Base-by-base conservation (phyloP, 1,140 invertebrate species). In the Drosophila sproati region DNA sequence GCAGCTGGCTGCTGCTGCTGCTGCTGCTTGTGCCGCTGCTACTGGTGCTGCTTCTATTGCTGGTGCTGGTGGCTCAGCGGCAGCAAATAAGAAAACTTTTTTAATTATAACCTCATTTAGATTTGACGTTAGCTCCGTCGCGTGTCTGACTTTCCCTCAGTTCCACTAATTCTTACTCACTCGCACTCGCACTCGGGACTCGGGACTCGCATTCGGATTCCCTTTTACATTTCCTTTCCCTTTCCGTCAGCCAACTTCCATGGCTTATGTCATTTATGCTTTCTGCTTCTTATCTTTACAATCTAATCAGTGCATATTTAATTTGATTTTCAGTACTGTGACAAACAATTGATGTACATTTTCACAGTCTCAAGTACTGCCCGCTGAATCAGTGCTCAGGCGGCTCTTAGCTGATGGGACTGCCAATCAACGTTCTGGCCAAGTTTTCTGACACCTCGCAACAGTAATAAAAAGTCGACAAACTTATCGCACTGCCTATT, bases 61-160 rank as follows among this genome's bases (percentile, higher is more conserved):
- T 28, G 34, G 28, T 45, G 47, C 31, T 47, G 31, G 10, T 32
- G 4, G 10, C 32, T 28, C 39, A 31, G 39, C 29, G 56, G 63
- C 77, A 64, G 83, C 77, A 91, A 91, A 91, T 91, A 91, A 87
- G 87, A 91, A 91, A 91, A 91, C 88, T 91, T 91, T 91, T 91
- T 91, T 91, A 91, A 91, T 91, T 91, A 91, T 91, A 91, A 91
- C 88, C 88, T 91, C 88, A 91, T 91, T 91, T 91, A 91, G 88
- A 91, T 91, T 91, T 91, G 88, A 91, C 83, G 88, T 91, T 82
- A 70, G 75, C 73, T 66, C 55, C 61, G 68, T 72, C 69, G 73
- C 76, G 60, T 80, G 70, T 74, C 74, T 62, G 74, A 45, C 32
- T 2, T 31, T 10, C n/a, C 10, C 20, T 37, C 12, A 20, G 20